Evolutionary conservation across 2,113 vertebrate species (phyloP).

Genomic region (Apodemus speciosus): DNA sequence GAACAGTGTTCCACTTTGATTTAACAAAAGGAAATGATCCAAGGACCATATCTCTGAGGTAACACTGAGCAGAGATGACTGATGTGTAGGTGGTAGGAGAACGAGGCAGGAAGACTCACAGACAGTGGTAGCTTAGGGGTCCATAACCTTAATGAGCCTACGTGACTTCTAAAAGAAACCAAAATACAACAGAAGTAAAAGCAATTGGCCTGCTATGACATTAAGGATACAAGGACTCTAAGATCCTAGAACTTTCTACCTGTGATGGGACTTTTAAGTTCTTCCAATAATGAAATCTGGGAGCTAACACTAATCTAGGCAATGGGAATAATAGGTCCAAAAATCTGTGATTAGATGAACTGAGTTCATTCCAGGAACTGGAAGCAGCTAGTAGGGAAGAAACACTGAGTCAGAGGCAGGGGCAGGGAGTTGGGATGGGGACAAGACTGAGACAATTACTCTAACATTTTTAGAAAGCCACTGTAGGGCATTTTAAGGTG

Average conservation of each 20-base stretch:
- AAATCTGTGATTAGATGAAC: neutral
- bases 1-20: neutral
- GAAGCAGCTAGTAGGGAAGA: conserved; percentile 6
- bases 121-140: neutral
- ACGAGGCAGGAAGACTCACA: neutral
- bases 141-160: neutral
- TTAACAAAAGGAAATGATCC: neutral
- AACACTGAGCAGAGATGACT: neutral
- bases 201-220: neutral
- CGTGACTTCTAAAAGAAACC: neutral
- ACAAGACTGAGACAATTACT: neutral
- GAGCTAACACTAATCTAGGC: neutral
- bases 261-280: conserved; percentile 29
- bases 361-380: neutral
- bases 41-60: neutral
- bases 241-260: neutral
- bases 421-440: neutral
- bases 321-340: neutral
- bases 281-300: conserved; percentile 11
- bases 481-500: conserved; percentile 7
- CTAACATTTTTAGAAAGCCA: neutral
- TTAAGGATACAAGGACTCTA: neutral
- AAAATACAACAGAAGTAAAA: conserved; percentile 17
- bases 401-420: neutral
- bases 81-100: neutral